Base-by-base conservation (phyloP, 2,797 vertebrate genomes). In the Platyrinchus mystaceus region DNA sequence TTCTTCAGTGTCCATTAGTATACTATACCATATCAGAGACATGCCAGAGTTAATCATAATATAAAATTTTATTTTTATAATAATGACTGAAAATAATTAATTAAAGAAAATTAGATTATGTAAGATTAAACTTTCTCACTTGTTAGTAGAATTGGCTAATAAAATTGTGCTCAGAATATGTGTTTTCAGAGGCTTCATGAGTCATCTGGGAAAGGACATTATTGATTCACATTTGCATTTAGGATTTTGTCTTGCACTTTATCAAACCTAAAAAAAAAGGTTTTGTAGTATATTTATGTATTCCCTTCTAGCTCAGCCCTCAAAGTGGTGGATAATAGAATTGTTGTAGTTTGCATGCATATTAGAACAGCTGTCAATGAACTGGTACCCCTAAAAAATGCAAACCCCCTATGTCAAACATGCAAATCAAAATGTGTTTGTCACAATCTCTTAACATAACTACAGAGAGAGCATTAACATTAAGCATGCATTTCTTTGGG, bases 101-200 rank as follows among this genome's bases (percentile, higher is more conserved):
- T 96, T 96, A 90, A 97, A 93, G 77, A 95, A 97, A 97, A 97
- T 86, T 78, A 96, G 83, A 78, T 96, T 89, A 93, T 96, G 43
- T 81, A 92, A 86, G 55, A 17, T 94, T 95, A 89, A 95, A 94
- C 4, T 91, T 95, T 97, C 96, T 95, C 63, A 91, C 50, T 94
- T 94, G 55, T 93, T 95, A 91, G 77, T 90, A 60, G n/a, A 95
- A 82, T 60, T 94, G 91, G 68, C 60, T 94, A 93, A 95, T 93
- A 97, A 93, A 96, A 87, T 67, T 90, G 56, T 91, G 36, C 82
- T 95, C 73, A 96, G 83, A 92, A 95, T 87, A 73, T 60, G 74
- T 64, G 60, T 36, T 88, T 96, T 95, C 90, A 60, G 68, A 89
- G 89, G 79, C 67, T 93, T 96, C 69, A 87, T 83, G 85, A 95